These are phyloP conservation scores for Rhabdornis inornatus DNA, from an alignment of 2,113 vertebrate genomes.

Conservation along the genomic window DNA sequence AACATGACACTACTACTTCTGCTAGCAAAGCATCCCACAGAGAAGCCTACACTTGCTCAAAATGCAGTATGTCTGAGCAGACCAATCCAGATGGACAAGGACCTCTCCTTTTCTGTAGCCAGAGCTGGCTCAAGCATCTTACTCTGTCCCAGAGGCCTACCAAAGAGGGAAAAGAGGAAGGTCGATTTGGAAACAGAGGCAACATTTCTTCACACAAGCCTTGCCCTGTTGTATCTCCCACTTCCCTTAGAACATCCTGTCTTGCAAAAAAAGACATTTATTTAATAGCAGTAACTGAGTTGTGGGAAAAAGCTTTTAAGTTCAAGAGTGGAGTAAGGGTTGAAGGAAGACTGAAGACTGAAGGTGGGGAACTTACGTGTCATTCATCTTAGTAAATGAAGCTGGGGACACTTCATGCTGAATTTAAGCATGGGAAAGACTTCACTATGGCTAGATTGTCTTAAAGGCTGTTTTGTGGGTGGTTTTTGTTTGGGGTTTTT, in stretches of 20 bases:
- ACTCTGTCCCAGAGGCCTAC: background rate
- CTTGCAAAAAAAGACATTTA: background rate
- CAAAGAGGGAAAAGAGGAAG: background rate
- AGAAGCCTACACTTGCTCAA: background rate
- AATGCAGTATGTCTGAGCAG: background rate
- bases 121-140: background rate
- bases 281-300: background rate
- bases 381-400: background rate
- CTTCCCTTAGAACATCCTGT: background rate
- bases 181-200: background rate
- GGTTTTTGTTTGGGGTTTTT: background rate
- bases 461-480: background rate
- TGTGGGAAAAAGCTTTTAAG: background rate
- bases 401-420: background rate
- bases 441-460: background rate
- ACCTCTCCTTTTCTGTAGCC: background rate
- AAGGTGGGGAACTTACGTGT: accelerated
- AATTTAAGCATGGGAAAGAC: background rate
- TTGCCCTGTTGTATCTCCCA: background rate
- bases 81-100: background rate
- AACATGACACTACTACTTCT: accelerated
- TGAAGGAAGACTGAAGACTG: background rate
- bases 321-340: background rate
- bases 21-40: background rate
- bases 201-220: background rate